Base-by-base conservation (phyloP, 2,888 invertebrate species). In the Pegoplata infirma region DNA sequence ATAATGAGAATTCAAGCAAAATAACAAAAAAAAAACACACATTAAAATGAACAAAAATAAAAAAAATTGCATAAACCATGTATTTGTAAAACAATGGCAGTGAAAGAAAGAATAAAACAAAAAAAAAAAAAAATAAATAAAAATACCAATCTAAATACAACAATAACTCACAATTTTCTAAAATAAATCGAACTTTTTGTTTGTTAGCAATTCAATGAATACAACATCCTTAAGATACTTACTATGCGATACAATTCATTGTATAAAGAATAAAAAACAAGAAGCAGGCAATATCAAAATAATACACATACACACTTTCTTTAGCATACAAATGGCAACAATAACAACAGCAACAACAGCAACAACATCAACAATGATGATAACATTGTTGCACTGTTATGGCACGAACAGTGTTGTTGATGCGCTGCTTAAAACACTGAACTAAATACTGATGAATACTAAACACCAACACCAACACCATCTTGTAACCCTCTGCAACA, bases 341-440 rank as follows among this genome's bases (percentile, higher is more conserved):
- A 16, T 56, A n/a, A n/a, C n/a, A n/a, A n/a, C n/a, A n/a, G n/a
- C 59, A 72, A 53, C 53, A 78, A 53, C 2, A 67, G 23, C 61
- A n/a, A n/a, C n/a, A n/a, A n/a, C n/a, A n/a, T n/a, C 59, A 72
- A 53, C 53, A 78, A 73, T 78, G 73, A 58, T 46, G 64, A 74
- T 78, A 69, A 66, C 53, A 74, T 69, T 78, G 64, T 66, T 69
- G 63, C 44, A 46, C 19, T 69, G 16, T 25, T 19, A 2, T 32
- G 4, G 32, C 32, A 14, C 25, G n/a, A 36, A 25, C 10, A 32
- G 23, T 61, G 56, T 64, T 69, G 53, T 51, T 72, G 63, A 49
- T 58, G 59, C 40, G 16, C 40, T 69, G 47, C 49, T 71, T 47
- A 55, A 66, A 66, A 55, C 53, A 71, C 59, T 66, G 32, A 66